Conservation (phyloP, 2,797 vertebrate genomes). For the Moxostoma hubbsi region DNA sequence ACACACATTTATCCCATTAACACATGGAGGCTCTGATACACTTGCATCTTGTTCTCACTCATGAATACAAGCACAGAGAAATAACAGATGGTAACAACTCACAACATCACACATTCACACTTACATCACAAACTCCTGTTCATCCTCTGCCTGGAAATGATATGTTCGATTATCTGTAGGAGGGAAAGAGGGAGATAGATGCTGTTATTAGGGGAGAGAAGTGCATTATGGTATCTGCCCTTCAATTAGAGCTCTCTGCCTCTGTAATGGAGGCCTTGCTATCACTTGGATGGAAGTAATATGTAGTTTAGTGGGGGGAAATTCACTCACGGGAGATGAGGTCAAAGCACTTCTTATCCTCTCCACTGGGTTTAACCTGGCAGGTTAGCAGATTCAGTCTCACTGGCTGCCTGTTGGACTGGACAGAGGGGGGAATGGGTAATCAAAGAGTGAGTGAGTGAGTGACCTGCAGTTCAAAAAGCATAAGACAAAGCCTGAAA, state of each 20-base stretch:
- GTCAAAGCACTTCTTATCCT: constrained; percentile 91
- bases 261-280: constrained; percentile 41
- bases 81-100: constrained; percentile 21
- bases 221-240: constrained; percentile 33
- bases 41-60: neutral
- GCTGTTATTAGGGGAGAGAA: constrained; percentile 12
- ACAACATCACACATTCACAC: constrained; percentile 54
- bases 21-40: constrained; percentile 7
- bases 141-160: constrained; percentile 90
- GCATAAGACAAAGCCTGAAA: neutral
- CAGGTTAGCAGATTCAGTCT: constrained; percentile 89
- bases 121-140: constrained; percentile 90
- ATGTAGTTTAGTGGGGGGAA: neutral
- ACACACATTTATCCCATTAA: constrained; percentile 1
- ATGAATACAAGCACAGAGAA: constrained; percentile 7
- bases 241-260: constrained; percentile 18
- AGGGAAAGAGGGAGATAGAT: constrained; percentile 28
- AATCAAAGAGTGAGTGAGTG: constrained; percentile 18
- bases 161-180: constrained; percentile 87
- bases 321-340: constrained; percentile 87
- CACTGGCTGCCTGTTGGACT: constrained; percentile 90
- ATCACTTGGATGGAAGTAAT: constrained; percentile 28
- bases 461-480: neutral
- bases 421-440: constrained; percentile 47
- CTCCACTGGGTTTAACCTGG: constrained; percentile 86